Evolutionary conservation across 2,113 vertebrate species (phyloP), one percentile per base, ranked within the genome.

Genomic region (Pleuronectes platessa): DNA sequence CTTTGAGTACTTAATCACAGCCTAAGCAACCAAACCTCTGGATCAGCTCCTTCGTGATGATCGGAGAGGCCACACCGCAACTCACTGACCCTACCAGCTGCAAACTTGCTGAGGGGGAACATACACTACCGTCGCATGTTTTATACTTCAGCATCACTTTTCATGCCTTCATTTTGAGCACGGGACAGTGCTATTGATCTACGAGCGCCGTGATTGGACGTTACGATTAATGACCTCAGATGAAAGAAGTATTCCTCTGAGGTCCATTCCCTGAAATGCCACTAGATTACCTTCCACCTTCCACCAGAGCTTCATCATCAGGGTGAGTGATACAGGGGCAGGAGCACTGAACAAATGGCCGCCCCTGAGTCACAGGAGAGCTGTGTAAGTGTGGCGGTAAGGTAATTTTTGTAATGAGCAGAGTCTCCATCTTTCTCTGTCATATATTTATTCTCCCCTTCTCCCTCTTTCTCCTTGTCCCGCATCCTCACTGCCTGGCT

Each of bases 221-320:
- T 78, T 75, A 53, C 75, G 83, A 94, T 94, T 91, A 93, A 95
- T 93, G 92, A 93, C 92, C 91, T 81, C 21, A 78, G 84, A 89
- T 88, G 82, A 88, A 85, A 89, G 81, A 84, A 81, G 79, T 84
- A 83, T 88, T 93, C 92, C 91, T 93, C 86, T 65, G 91, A 90
- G 94, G 81, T 92, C 81, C 88, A 86, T 93, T 91, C 82, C 76
- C 84, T 88, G 83, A 92, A 92, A 95, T 88, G 86, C 88, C 88
- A 87, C 84, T 86, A 92, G 94, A 94, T 94, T 93, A 93, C 90
- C 75, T 87, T 75, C 77, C 84, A 76, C 81, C 86, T 76, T 85
- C 78, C 74, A 72, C 74, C 68, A 69, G 73, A 86, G 81, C 89
- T 93, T 90, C 81, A 90, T 94, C 93, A 93, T 90, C 79, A 81